These are phyloP conservation scores for Leptinotarsa undecemlineata DNA, from an alignment of 1,140 invertebrate species.

Conservation along the genomic window DNA sequence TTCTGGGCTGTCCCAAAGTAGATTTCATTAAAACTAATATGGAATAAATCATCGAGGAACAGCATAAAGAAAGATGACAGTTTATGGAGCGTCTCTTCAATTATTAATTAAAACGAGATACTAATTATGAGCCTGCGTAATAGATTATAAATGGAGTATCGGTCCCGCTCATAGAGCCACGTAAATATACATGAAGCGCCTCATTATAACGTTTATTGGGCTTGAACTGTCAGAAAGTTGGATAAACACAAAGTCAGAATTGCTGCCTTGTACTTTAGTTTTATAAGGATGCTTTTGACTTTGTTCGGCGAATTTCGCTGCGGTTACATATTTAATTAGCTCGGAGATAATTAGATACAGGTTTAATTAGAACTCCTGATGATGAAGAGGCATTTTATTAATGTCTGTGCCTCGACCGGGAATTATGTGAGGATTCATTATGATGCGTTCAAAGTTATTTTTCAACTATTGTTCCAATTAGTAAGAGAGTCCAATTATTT, in stretches of 20 bases:
- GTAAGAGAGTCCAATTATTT: constrained; percentile 27
- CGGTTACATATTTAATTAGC: constrained; percentile 53
- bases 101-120: constrained; percentile 49
- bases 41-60: constrained; percentile 33
- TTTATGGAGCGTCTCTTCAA: constrained; percentile 43
- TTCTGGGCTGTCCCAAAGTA: neutral
- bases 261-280: constrained; percentile 50
- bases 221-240: constrained; percentile 49
- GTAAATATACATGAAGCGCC: constrained; percentile 47
- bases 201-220: constrained; percentile 50
- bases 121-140: constrained; percentile 47
- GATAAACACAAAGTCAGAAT: constrained; percentile 49
- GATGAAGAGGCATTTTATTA: constrained; percentile 27
- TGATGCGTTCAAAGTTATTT: constrained; percentile 31
- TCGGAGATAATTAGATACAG: constrained; percentile 51
- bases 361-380: constrained; percentile 46
- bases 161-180: constrained; percentile 42
- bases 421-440: constrained; percentile 27
- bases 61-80: constrained; percentile 34
- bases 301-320: constrained; percentile 46
- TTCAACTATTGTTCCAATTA: constrained; percentile 31
- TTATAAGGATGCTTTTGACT: constrained; percentile 50
- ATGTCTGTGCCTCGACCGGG: constrained; percentile 6
- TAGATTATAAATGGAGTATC: constrained; percentile 48
- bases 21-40: constrained; percentile 39